Conservation (phyloP, 2,888 invertebrate species). For the Xestia ashworthii region DNA sequence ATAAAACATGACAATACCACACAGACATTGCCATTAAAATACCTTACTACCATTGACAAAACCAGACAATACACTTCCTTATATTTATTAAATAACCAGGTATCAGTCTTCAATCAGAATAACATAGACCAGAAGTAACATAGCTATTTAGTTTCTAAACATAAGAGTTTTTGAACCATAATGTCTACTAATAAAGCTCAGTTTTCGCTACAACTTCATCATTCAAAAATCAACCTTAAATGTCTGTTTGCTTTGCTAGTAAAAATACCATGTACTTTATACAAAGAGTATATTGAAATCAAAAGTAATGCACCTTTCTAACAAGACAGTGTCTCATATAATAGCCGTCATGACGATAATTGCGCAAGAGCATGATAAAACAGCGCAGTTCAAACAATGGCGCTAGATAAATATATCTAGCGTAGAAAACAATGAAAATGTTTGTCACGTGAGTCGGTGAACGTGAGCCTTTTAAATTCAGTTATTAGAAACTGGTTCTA, state of each 20-base stretch:
- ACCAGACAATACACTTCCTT: slow-evolving; percentile 12
- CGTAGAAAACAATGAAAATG: slow-evolving; percentile 41
- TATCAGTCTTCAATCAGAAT: background rate
- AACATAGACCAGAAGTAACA: slow-evolving; percentile 18
- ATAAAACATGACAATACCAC: background rate
- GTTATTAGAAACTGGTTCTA: slow-evolving; percentile 21
- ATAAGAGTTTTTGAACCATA: background rate
- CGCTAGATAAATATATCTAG: slow-evolving; percentile 30
- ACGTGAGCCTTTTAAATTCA: slow-evolving; percentile 21
- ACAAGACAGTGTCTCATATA: slow-evolving; percentile 25
- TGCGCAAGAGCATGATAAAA: slow-evolving; percentile 44
- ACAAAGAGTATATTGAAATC: slow-evolving; percentile 34
- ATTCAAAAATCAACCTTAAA: background rate
- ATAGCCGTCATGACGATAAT: slow-evolving; percentile 47
- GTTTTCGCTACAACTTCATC: background rate
- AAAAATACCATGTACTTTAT: background rate
- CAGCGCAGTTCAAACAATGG: slow-evolving; percentile 42
- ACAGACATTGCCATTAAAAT: background rate
- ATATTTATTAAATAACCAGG: background rate
- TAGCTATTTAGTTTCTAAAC: background rate
- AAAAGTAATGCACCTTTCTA: slow-evolving; percentile 55
- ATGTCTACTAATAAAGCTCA: background rate
- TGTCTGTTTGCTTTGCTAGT: background rate
- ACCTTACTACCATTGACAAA: slow-evolving; percentile 1
- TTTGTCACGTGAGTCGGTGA: slow-evolving; percentile 25